These are phyloP conservation scores for Hoplodrina ambigua DNA, from an alignment of 2,888 invertebrate genomes.

Conservation along the genomic window DNA sequence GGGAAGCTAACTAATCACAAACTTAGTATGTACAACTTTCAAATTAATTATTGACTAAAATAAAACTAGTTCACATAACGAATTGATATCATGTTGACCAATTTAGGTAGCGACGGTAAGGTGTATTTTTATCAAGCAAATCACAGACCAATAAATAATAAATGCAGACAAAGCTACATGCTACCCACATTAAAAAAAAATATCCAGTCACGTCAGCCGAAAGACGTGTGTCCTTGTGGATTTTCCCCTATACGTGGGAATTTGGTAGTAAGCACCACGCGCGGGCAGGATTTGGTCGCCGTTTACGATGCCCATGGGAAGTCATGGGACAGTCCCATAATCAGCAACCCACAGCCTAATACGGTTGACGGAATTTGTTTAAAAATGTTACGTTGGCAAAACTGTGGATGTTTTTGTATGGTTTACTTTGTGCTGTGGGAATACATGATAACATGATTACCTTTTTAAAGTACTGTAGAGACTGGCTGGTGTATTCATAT, in stretches of 20 bases:
- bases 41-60: no score
- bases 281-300: constrained; percentile 43
- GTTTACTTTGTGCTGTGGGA: background rate
- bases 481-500: background rate
- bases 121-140: background rate
- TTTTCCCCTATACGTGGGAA: constrained; percentile 31
- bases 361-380: constrained; percentile 45
- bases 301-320: constrained; percentile 55
- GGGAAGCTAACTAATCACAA: no score
- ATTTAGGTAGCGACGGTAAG: no score
- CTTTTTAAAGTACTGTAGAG: no score
- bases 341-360: constrained; percentile 35
- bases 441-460: background rate
- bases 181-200: background rate
- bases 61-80: no score
- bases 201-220: constrained; percentile 19
- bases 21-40: no score
- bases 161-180: background rate
- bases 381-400: constrained; percentile 37
- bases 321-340: constrained; percentile 28
- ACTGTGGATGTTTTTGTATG: constrained; percentile 14
- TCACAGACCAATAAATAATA: background rate
- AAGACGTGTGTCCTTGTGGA: constrained; percentile 15
- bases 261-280: constrained; percentile 37
- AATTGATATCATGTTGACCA: no score